Percentiles rank a stretch among this genome's conserved stretches.
These are phyloP conservation scores for Papilio protenor DNA, from an alignment of 2,888 invertebrate genomes.

Conservation along the genomic window DNA sequence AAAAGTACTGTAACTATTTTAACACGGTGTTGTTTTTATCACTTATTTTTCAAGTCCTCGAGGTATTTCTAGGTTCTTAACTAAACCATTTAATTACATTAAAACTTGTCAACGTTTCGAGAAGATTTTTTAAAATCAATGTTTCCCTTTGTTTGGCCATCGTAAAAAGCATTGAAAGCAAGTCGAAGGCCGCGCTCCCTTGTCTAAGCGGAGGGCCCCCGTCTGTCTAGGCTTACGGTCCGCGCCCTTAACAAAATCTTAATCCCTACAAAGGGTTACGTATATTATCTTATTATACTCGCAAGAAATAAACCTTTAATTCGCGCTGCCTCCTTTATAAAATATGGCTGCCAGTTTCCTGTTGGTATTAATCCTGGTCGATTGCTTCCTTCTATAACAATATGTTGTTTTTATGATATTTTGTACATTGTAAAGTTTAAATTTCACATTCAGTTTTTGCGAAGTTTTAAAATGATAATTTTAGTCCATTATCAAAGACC, in stretches of 20 bases:
- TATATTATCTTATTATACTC: constrained; percentile 82
- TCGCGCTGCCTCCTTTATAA: constrained; percentile 65
- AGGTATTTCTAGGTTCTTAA: neutral
- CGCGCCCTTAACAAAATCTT: constrained; percentile 83
- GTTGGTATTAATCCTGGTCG: constrained; percentile 47
- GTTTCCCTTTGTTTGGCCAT: constrained; percentile 62
- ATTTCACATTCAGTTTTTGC: too few relatives aligned
- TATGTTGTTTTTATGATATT: neutral
- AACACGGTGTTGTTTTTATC: neutral
- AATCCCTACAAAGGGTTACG: constrained; percentile 84
- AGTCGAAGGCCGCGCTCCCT: constrained; percentile 62
- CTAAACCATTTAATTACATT: neutral
- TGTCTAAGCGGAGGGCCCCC: constrained; percentile 66
- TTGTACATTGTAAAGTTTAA: neutral
- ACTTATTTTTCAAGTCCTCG: neutral
- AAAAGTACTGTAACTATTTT: neutral
- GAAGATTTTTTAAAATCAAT: constrained; percentile 13
- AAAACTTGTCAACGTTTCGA: neutral
- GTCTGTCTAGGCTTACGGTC: constrained; percentile 75
- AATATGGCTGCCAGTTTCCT: constrained; percentile 59
- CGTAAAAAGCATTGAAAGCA: constrained; percentile 79
- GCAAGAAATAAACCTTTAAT: constrained; percentile 81
- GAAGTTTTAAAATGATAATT: too few relatives aligned
- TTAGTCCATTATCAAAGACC: too few relatives aligned
- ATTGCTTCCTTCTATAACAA: constrained; percentile 19